Base-by-base conservation (phyloP, 2,888 invertebrate genomes). In the Colostygia pectinataria region DNA sequence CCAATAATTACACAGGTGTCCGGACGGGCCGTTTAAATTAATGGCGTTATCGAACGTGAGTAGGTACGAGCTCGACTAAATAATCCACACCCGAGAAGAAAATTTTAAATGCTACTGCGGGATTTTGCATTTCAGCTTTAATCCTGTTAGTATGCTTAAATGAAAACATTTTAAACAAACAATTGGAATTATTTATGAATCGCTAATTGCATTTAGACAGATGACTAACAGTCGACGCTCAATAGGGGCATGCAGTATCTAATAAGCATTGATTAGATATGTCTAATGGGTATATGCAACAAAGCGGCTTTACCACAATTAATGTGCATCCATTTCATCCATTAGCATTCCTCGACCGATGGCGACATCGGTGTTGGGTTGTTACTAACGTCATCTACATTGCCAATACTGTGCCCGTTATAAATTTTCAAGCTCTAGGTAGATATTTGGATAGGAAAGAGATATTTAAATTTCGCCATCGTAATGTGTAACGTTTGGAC, bases 261-360 rank as follows among this genome's bases (percentile, higher is more conserved):
- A 43, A 52, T 43, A 31, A 53, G 44, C 52, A 50, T 54, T 57
- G 42, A 54, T 55, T 53, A 51, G 54, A 51, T 57, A 24, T 39
- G 38, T 57, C 47, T 59, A 58, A 44, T 43, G 40, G 55, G 37
- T 37, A 43, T 54, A 42, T 51, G 50, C 52, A 61, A 59, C 68
- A 67, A 50, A 63, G 63, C 66, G 61, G 66, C 59, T 61, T 55
- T 53, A 54, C 66, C 68, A 70, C 71, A 77, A 79, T 79, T 77
- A 76, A 80, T 78, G 74, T 71, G 62, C 65, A 61, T 68, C 75
- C 73, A 77, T 80, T 78, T 74, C 61, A 53, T 58, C 71, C 72
- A 81, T 83, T 80, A 82, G 72, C 78, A 80, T 83, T 80, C 77
- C 75, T 77, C 68, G 63, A 65, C 66, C 66, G 66, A 66, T 65